Evolutionary conservation across 2,113 vertebrate species (phyloP), one percentile per base, ranked within the genome.

Genomic region (Agelaius phoeniceus): DNA sequence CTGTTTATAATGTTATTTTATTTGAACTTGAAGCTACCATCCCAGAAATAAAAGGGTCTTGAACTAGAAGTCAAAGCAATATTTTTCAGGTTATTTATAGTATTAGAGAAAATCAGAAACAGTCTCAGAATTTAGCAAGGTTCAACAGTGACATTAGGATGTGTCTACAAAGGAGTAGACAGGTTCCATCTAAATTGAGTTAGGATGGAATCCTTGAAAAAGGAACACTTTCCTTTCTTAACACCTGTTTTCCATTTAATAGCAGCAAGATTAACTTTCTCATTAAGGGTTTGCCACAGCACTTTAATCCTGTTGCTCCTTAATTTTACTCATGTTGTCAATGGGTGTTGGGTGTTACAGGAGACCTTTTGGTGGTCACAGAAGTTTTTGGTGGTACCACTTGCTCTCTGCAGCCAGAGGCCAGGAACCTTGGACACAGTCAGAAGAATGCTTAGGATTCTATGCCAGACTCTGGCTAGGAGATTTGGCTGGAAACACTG

Each of bases 401-500:
- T 61, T 6, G 1, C 33, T 43, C 13, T 37, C 35, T 83, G 51
- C 51, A 66, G 30, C 14, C 51, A 48, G 57, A 76, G 23, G 27
- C 24, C 43, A 43, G 41, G 33, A 81, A 30, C 27, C 33, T 48
- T 31, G 23, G 20, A 17, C 14, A 63, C 23, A 22, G 23, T 9
- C n/a, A 77, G 13, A 63, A 63, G 9, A n/a, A 31, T 10, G 6
- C 7, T 31, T 43, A 49, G 48, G 43, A 33, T 43, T 15, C 11
- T 31, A 1, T 23, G 52, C 13, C 33, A 87, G 22, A 44, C 13
- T n/a, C 44, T 65, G 27, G 24, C 21, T 87, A 61, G 46, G 35
- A 74, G 18, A 46, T 12, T 7, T 57, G 51, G 3, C 33, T 84
- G 18, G 8, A 35, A 79, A 27, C 0, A 0, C 41, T 61, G 16